Base-by-base conservation (phyloP, 2,888 invertebrate genomes). In the Luperina nickerlii region DNA sequence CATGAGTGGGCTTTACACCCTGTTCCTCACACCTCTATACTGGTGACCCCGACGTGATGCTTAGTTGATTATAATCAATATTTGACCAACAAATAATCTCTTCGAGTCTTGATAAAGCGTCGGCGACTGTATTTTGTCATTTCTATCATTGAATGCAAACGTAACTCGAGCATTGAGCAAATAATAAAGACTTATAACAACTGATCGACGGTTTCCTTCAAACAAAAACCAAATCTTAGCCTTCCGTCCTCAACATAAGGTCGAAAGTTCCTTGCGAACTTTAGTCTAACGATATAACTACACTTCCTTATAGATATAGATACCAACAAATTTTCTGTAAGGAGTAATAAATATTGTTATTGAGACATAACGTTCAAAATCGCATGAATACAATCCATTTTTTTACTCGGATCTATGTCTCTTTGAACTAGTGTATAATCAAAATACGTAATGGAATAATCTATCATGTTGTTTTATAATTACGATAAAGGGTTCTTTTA, bases 341-440 rank as follows among this genome's bases (percentile, higher is more conserved):
- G 51, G 27, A 72, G 60, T 78, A 71, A 80, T 86, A 74, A 72
- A 83, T 78, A 69, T 68, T 80, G 54, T 66, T 69, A 81, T 86
- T 78, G 57, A 78, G 66, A 83, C 83, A 74, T 86, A 83, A 83
- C 27, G 80, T 83, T 80, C 76, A 83, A 63, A 83, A 73, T 83
- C 68, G 76, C 66, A 51, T 78, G 78, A 78, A 72, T 45, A 75
- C 48, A 63, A 57, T 66, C 0, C 24, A 13, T 71, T 74, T 63
- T 68, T 72, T 74, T 65, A 62, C 62, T 67, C 24, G 24, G 24
- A 45, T 77, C 27, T 32, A 38, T 70, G 62, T 70, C 51, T 76
- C 15, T 66, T n/a, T 73, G 54, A 74, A 72, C 77, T 65, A 32
- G 67, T 57, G 62, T 62, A 20, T 68, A 74, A 76, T 75, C 69